Conservation (phyloP, 2,113 vertebrate species). For the Odontophorus gujanensis region DNA sequence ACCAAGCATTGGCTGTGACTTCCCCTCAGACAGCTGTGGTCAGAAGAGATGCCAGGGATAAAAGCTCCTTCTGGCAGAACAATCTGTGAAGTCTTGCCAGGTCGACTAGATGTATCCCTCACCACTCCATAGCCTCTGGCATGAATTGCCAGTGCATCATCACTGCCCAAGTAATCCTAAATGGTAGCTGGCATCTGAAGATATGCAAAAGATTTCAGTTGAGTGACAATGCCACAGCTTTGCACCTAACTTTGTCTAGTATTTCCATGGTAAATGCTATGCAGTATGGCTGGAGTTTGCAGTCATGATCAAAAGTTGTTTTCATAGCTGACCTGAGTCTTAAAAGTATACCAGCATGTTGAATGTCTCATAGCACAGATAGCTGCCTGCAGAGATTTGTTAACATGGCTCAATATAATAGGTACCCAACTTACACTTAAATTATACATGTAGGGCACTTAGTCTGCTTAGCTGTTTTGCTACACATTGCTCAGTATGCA, state of each 20-base stretch:
- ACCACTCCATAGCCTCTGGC: neutral
- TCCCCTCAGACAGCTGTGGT: slow-evolving; percentile 2
- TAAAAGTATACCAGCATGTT: neutral
- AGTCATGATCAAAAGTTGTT: neutral
- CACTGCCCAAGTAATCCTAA: neutral
- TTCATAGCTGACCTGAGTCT: neutral
- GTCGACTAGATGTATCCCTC: neutral
- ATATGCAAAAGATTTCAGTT: neutral
- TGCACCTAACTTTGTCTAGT: neutral
- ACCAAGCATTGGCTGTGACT: neutral
- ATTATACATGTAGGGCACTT: neutral
- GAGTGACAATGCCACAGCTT: neutral
- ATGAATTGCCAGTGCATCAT: neutral
- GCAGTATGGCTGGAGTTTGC: neutral
- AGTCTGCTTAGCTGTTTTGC: neutral
- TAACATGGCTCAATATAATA: neutral
- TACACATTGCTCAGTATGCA: neutral
- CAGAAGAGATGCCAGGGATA: neutral
- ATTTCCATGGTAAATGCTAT: neutral
- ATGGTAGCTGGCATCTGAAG: neutral
- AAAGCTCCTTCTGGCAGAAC: slow-evolving; percentile 28
- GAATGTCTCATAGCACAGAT: neutral
- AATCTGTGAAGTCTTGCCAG: slow-evolving; percentile 16
- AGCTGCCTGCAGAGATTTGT: neutral
- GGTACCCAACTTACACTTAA: neutral